Base-by-base conservation (phyloP, 2,113 vertebrate species). In the Octodon degus region DNA sequence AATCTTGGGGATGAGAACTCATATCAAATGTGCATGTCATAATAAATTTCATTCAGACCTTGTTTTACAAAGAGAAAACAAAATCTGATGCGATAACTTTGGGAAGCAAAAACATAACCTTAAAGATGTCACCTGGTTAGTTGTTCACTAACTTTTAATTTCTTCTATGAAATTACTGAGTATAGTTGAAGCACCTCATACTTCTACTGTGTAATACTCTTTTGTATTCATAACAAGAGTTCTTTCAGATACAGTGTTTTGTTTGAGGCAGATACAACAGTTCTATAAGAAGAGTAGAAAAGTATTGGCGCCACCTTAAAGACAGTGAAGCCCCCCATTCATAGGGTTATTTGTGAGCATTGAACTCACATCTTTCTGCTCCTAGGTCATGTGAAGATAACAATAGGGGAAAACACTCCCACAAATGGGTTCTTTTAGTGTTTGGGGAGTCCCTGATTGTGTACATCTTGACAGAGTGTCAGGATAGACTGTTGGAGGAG, bases 401-500 rank as follows among this genome's bases (percentile, higher is more conserved):
- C 74, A 37, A 53, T 8, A 40, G 43, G 68, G 22, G 62, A 16
- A 43, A 77, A 25, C 40, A 55, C 40, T 76, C 43, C 20, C 91
- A 40, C 47, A 55, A 87, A 53, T 50, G 37, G 47, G 32, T 82
- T 81, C 80, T 67, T 68, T 1, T 12, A 86, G 88, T 63, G 27
- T 67, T 76, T 68, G 3, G 92, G 83, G 65, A 89, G 74, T 93
- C 68, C 77, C 40, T 62, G 25, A 70, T 96, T 55, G 81, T 72
- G 43, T 72, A 65, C 32, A 91, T 95, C 84, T 82, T 90, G 91
- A 92, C 53, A 96, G 90, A 94, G 92, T 94, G 68, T 92, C 67
- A 91, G 80, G 53, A 91, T 96, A 97, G 81, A 96, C 86, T 96
- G 91, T 19, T 88, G 84, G 68, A 27, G 63, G 68, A 91, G 91